Evolutionary conservation across 2,888 invertebrate species (phyloP), one percentile per base, ranked within the genome.

Genomic region (Aricia artaxerxes): DNA sequence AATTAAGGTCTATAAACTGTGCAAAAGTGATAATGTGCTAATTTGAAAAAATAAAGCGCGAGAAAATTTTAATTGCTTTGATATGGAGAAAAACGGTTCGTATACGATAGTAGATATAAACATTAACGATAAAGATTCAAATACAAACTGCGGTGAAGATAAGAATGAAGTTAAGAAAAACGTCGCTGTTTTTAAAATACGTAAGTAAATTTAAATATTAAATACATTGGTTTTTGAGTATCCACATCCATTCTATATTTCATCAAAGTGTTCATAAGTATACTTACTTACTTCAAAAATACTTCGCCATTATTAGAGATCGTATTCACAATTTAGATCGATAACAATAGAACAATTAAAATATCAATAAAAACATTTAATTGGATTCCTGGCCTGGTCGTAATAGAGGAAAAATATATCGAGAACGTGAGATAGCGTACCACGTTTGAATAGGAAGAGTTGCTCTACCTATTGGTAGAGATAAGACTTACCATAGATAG

Each of bases 31-130:
- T 24, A 7, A 40, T 49, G 75, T 75, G 75, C 11, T 24, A 44
- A 11, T 49, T 31, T 5, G 24, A n/a, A 11, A 75, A 24, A 75
- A 49, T n/a, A 76, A 44, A 16, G 2, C 24, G 40, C n/a, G 24
- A 57, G 57, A 73, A 40, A 73, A 73, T 4, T 24, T 24, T 44
- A n/a, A 3, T 73, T 44, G 44, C 44, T 73, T 76, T 35, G 53
- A 53, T 53, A 83, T 83, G 82, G 82, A 83, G 79, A 81, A 91
- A 81, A 88, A 87, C 86, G 89, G 89, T 78, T 87, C 91, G n/a
- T 92, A 91, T 82, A 88, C 91, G 81, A 89, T 92, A 80, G 85
- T 92, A 83, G 91, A 92, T 83, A 89, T 93, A 82, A 90, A 91
- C 81, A 88, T 92, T 80, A 82, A 83, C 81, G 86, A 88, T 85